Conservation (phyloP, 2,888 invertebrate species). For the Ectobius pallidus region DNA sequence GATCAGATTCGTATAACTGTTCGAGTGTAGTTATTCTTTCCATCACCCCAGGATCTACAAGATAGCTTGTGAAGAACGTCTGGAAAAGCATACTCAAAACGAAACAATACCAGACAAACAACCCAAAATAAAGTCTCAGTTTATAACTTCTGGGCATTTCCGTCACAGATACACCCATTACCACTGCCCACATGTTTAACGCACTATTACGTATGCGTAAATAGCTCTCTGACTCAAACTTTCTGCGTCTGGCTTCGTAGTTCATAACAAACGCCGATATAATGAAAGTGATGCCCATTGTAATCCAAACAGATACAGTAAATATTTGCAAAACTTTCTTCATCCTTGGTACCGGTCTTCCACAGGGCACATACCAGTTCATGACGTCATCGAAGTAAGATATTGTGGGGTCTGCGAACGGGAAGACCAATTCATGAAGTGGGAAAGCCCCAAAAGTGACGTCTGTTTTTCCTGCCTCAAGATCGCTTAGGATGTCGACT, state of each 20-base stretch:
- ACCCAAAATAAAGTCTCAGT: not conserved
- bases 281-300: not conserved
- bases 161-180: not conserved
- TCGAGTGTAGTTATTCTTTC: not conserved
- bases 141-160: not conserved
- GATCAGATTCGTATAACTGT: not conserved
- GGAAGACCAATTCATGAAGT: not conserved
- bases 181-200: not conserved
- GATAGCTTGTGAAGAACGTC: not conserved
- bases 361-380: slow-evolving; percentile 1
- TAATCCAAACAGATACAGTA: not conserved
- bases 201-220: not conserved
- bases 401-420: not conserved
- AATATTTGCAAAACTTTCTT: slow-evolving; percentile 17
- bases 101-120: slow-evolving; percentile 14
- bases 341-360: slow-evolving; percentile 1
- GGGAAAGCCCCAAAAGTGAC: slow-evolving; percentile 7
- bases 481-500: not conserved
- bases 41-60: not conserved
- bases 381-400: slow-evolving; percentile 3
- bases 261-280: not conserved
- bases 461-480: not conserved
- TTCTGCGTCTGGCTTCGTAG: not conserved
- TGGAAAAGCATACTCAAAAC: not conserved
- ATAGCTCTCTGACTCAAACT: not conserved